Conservation (phyloP, 2,113 vertebrate genomes). For the Pelmatolapia mariae region DNA sequence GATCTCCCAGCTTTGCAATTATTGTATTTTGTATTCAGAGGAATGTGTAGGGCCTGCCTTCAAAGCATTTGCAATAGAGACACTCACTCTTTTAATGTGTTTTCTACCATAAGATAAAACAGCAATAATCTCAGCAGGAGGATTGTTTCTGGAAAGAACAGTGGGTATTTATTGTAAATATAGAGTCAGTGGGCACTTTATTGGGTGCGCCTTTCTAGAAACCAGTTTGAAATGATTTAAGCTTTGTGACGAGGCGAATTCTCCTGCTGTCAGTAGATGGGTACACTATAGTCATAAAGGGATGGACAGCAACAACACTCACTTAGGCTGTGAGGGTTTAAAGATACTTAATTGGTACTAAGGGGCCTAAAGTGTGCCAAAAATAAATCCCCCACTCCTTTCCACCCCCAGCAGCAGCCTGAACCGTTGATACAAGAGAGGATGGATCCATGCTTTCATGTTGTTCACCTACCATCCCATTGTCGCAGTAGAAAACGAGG, state of each 20-base stretch:
- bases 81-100: neutral
- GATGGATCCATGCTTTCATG: neutral
- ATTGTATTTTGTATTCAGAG: neutral
- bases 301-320: neutral
- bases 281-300: neutral
- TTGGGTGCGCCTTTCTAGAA: neutral
- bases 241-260: neutral
- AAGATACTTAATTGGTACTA: neutral
- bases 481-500: neutral
- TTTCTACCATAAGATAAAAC: neutral
- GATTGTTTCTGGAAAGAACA: neutral
- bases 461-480: neutral
- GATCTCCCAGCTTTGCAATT: neutral
- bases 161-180: neutral
- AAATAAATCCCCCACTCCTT: neutral
- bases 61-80: neutral
- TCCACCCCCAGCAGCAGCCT: neutral
- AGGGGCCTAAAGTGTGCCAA: neutral
- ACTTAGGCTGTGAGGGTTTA: neutral
- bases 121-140: neutral
- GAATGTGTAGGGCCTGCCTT: neutral
- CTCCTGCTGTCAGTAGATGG: neutral
- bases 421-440: neutral
- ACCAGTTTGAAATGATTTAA: neutral
- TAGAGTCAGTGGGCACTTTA: neutral